Conservation (phyloP, 2,797 vertebrate genomes). For the Setipinna tenuifilis region DNA sequence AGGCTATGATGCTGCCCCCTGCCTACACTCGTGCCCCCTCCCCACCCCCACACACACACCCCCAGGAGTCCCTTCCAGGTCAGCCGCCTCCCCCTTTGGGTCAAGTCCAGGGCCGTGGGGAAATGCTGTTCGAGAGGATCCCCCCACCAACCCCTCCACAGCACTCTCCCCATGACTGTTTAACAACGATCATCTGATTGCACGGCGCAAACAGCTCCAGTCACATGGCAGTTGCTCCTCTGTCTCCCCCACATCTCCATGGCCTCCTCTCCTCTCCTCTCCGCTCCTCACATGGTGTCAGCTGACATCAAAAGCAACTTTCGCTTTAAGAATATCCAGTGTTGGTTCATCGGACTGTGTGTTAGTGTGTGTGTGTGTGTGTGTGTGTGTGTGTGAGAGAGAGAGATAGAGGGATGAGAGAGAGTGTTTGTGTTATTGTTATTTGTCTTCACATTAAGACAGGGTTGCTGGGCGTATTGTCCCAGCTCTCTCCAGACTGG, state of each 20-base stretch:
- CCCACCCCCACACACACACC: neutral
- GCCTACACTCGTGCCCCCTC: neutral
- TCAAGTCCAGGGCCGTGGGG: neutral
- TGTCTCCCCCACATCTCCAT: no score
- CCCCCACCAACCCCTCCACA: neutral
- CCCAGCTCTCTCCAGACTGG: slow-evolving; percentile 21
- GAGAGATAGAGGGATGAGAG: neutral
- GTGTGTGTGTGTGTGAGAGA: slow-evolving; percentile 2
- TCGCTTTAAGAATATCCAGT: slow-evolving; percentile 36
- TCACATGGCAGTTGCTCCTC: slow-evolving; percentile 43
- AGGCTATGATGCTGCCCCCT: neutral
- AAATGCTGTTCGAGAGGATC: neutral
- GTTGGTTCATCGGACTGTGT: slow-evolving; percentile 14
- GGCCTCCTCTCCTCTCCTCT: no score
- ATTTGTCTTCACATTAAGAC: slow-evolving; percentile 38
- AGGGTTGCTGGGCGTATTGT: slow-evolving; percentile 26
- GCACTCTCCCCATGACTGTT: slow-evolving; percentile 35
- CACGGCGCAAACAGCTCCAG: slow-evolving; percentile 34
- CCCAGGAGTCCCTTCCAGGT: slow-evolving; percentile 10
- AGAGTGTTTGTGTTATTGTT: neutral
- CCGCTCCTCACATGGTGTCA: slow-evolving; percentile 30
- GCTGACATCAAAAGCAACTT: slow-evolving; percentile 45
- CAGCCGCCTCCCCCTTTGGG: neutral
- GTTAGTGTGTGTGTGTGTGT: neutral
- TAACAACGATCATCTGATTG: slow-evolving; percentile 34